Percentiles rank a stretch among this genome's conserved stretches.
Evolutionary conservation across 2,888 invertebrate genomes (phyloP).

Genomic region (Nymphalis urticae): DNA sequence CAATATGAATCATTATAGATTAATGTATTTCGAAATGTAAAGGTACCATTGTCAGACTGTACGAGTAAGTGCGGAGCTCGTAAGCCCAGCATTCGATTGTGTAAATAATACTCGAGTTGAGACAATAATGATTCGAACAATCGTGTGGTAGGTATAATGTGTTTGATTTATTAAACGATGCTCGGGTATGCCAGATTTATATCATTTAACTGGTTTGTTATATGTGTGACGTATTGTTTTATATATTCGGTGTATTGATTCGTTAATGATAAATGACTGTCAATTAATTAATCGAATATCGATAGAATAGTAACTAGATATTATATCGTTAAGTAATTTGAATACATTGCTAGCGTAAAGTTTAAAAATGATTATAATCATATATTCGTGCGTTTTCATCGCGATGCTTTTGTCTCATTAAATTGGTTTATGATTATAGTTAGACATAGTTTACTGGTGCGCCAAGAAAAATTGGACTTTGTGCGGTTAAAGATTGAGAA

Average conservation of each 20-base stretch:
- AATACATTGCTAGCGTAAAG: too few relatives aligned
- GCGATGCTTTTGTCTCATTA: too few relatives aligned
- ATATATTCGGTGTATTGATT: constrained; percentile 38
- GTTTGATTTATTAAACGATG: constrained; percentile 75
- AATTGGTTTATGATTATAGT: too few relatives aligned
- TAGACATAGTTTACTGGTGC: too few relatives aligned
- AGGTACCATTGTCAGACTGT: constrained; percentile 32
- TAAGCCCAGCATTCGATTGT: constrained; percentile 60
- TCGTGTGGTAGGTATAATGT: constrained; percentile 67
- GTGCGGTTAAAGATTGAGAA: too few relatives aligned
- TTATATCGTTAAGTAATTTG: not conserved
- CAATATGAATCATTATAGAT: constrained; percentile 27
- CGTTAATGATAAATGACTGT: constrained; percentile 33
- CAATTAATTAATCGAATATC: constrained; percentile 25
- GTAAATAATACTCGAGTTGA: constrained; percentile 71
- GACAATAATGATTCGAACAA: constrained; percentile 75
- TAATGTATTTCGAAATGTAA: constrained; percentile 23
- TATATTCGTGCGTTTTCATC: too few relatives aligned
- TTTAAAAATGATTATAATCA: too few relatives aligned
- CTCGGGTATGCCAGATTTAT: constrained; percentile 47
- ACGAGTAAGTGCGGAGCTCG: constrained; percentile 46
- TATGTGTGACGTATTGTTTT: constrained; percentile 42
- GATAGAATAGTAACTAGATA: constrained; percentile 24
- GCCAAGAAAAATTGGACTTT: too few relatives aligned
- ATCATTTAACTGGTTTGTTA: constrained; percentile 38